Base-by-base conservation (phyloP, 2,888 invertebrate species). In the Volucella inanis region DNA sequence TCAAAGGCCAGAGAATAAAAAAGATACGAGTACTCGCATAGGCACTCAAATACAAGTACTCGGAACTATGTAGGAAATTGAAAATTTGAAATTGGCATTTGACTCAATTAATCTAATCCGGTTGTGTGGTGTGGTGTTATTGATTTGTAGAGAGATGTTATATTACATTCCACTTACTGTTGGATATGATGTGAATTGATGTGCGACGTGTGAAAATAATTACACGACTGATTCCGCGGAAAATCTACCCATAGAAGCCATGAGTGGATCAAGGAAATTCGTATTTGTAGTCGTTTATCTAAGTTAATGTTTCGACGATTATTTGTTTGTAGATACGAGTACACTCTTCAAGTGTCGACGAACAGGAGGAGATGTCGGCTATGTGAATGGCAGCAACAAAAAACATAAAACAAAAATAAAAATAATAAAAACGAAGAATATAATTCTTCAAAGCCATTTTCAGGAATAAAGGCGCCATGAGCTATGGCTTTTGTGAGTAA, bases 171-270 rank as follows among this genome's bases (percentile, higher is more conserved):
- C 31, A 31, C 31, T 31, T 31, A 54, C 57, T 74, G 72, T 6
- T 31, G 31, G 31, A 31, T 4, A 80, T 74, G 72, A 74, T 72
- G 41, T 74, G 45, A 75, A 71, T 59, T 70, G 83, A 84, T 68
- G 64, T 64, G 59, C 45, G 68, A 79, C 79, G 71, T 79, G 70
- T 18, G 71, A 76, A 79, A 84, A 84, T 84, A 79, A 84, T 79
- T 79, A 54, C 67, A 75, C 70, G 70, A 84, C 71, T 67, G 75
- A 75, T 71, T 75, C 47, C 52, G 74, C 62, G 64, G 68, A 78
- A 38, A 18, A 15, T 2, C 10, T n/a, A 15, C 43, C 47, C 22
- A 43, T 50, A 38, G 45, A 71, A 1, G 2, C 31, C 31, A 31
- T 31, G 4, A 31, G 31, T 31, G 31, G 18, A 31, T 0, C 31